A percentile compares a stretch with the other conserved stretches of the same genome.
Evolutionary conservation across 2,113 vertebrate species (phyloP).

Genomic region (Lepus timidus): DNA sequence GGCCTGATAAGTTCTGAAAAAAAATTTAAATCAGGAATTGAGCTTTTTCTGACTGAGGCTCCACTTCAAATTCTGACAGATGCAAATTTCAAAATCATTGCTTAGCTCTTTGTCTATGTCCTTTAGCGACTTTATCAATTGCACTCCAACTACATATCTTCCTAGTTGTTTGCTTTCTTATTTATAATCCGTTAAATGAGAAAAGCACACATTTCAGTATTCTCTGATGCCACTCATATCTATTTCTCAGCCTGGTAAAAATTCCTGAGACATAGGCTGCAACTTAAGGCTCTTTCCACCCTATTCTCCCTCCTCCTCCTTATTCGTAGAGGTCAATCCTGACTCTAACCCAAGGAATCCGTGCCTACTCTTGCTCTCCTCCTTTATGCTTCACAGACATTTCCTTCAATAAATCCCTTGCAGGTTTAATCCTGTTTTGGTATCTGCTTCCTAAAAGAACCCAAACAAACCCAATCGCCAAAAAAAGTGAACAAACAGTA

Average conservation of each 20-base stretch:
- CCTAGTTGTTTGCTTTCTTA: neutral
- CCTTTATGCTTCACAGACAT: neutral
- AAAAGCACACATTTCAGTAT: neutral
- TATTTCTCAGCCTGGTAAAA: neutral
- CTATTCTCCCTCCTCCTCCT: neutral
- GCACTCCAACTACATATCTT: neutral
- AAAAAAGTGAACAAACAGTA: neutral
- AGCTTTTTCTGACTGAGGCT: neutral
- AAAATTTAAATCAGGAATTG: neutral
- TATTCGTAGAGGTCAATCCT: neutral
- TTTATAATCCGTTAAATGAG: neutral
- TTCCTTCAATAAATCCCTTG: neutral
- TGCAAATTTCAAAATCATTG: neutral
- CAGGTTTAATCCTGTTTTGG: neutral
- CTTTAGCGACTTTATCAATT: neutral
- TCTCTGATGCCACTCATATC: neutral
- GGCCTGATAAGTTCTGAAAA: neutral
- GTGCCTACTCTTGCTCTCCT: neutral
- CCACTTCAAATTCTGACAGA: constrained; percentile 8
- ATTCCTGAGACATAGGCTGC: neutral
- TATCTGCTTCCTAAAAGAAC: neutral
- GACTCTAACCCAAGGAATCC: neutral
- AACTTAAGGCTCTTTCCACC: neutral
- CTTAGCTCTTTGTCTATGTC: neutral
- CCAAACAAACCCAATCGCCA: neutral